Base-by-base conservation (phyloP, 2,888 invertebrate species). In the Brachyptera risi region DNA sequence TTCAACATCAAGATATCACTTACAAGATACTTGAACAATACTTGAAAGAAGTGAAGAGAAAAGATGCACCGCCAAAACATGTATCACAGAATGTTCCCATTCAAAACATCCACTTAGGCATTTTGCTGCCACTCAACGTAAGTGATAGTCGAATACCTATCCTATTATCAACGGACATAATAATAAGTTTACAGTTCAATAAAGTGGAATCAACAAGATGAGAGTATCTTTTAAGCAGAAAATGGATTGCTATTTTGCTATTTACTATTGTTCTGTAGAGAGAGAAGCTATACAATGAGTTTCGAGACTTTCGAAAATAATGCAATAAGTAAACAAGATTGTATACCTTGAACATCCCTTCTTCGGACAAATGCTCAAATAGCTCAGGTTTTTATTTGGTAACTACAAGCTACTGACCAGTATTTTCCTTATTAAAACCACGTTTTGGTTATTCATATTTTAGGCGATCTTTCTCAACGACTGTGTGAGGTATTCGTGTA, bases 81-180 rank as follows among this genome's bases (percentile, higher is more conserved):
- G 54, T 17, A 31, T 44, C 21, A 44, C 21, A 21, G 11, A 31
- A 21, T 11, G 19, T 15, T 15, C n/a, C 2, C 44, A 19, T 21
- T 19, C 35, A 37, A n/a, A 35, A 37, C 54, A 54, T 21, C 17
- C n/a, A 11, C 3, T 17, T 37, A 35, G n/a, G 37, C 54, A 37
- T 54, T 50, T 54, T 54, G 19, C 54, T 54, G 54, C 54, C 54
- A 54, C 35, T 54, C 54, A 21, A 54, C 37, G 19, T 19, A 1
- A 7, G 27, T 31, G 35, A 54, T 9, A 35, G 21, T 5, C 54
- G 23, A 54, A n/a, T 51, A 27, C 27, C 37, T 35, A 44, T 35
- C 17, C 54, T 35, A 23, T 54, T 37, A 21, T 35, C n/a, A 17
- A n/a, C n/a, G n/a, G n/a, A n/a, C n/a, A n/a, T n/a, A n/a, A n/a